Base-by-base conservation (phyloP, 2,797 vertebrate genomes). In the Protonibea diacanthus region DNA sequence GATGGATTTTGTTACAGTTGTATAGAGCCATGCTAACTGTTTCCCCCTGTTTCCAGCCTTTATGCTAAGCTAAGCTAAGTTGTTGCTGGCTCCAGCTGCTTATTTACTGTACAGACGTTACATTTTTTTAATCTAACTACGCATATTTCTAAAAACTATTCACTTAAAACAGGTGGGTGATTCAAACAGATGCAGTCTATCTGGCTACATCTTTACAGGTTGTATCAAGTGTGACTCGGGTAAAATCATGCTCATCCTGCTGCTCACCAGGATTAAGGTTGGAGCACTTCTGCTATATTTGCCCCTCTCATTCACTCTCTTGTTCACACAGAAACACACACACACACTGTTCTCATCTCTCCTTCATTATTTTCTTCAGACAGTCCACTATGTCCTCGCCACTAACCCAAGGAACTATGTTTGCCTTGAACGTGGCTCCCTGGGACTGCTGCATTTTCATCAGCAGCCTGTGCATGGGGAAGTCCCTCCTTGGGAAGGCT, bases 401-500 rank as follows among this genome's bases (percentile, higher is more conserved):
- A 0, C 94, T 96, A 20, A 95, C 94, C 98, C 98, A 99, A 1
- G 98, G 97, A 70, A 97, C 95, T 0, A 96, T 81, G 0, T 91
- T 79, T 48, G 97, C 96, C 71, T 94, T 96, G 74, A 96, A 93
- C 0, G 83, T 84, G 0, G 91, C 89, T 0, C 94, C 92, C 65
- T 96, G 91, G 2, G 91, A 85, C 70, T 94, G 93, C 33, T 38
- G 33, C 33, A 38, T 38, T 9, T 38, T 95, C 70, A 91, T 89
- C 72, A 96, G 91, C 80, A 98, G 90, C 68, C 84, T 87, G 91
- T 99, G 97, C 97, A 99, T 97, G 60, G 97, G 97, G 57, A 96
- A 99, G 56, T 93, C 95, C 66, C 93, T 96, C 82, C 98, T 93
- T 0, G 98, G 95, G 84, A 98, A 98, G 6, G 95, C 96, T 14